Conservation (phyloP, 2,888 invertebrate genomes). For the Drosophila formosana region DNA sequence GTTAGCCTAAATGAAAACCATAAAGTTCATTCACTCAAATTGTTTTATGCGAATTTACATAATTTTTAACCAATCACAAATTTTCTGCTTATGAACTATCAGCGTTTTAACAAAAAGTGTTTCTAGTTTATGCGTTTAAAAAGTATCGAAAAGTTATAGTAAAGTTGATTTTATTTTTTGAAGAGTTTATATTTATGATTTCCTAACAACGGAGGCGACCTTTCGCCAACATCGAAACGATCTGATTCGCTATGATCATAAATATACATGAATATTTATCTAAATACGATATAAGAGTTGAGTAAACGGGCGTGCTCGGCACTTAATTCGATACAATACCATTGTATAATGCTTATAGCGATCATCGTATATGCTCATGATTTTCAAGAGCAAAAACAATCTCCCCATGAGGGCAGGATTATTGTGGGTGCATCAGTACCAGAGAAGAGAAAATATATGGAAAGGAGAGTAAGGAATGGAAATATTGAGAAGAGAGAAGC, state of each 20-base stretch:
- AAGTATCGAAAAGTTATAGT: slow-evolving; percentile 56
- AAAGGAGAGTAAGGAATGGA: background rate
- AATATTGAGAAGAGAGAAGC: slow-evolving; percentile 24
- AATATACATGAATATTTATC: slow-evolving; percentile 10
- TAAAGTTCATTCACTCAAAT: slow-evolving; percentile 67
- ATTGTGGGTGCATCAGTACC: slow-evolving; percentile 55
- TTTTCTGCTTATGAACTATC: slow-evolving; percentile 59
- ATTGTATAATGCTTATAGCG: slow-evolving; percentile 22
- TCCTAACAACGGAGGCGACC: slow-evolving; percentile 35
- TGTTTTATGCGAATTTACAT: slow-evolving; percentile 65
- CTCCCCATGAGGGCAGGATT: slow-evolving; percentile 22
- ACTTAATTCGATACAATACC: slow-evolving; percentile 26
- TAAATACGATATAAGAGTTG: slow-evolving; percentile 23
- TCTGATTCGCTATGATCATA: slow-evolving; percentile 7
- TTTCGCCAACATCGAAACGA: slow-evolving; percentile 8
- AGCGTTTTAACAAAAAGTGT: slow-evolving; percentile 53
- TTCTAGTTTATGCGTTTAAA: slow-evolving; percentile 69
- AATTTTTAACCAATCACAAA: slow-evolving; percentile 49
- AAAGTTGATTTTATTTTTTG: slow-evolving; percentile 52
- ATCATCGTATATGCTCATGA: slow-evolving; percentile 14
- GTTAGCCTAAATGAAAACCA: slow-evolving; percentile 64
- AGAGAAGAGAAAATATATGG: slow-evolving; percentile 34
- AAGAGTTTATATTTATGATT: slow-evolving; percentile 54
- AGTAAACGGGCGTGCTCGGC: slow-evolving; percentile 24
- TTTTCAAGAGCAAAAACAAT: slow-evolving; percentile 27